Evolutionary conservation across 2,113 vertebrate species (phyloP), one percentile per base, ranked within the genome.

Genomic region (Burhinus bistriatus): DNA sequence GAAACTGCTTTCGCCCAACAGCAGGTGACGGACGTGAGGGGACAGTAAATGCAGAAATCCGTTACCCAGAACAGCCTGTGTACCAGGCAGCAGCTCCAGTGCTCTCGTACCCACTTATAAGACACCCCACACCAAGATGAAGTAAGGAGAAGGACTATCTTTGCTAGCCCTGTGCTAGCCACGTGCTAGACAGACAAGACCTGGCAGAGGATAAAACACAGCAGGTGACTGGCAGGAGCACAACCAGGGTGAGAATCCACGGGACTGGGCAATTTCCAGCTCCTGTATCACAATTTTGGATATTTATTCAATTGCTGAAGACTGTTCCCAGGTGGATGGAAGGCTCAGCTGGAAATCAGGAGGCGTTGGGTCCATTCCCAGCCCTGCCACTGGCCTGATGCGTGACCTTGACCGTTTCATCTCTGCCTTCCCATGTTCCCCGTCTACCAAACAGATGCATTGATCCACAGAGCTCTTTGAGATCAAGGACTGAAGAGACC

Each of bases 51-150:
- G 23, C 15, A 89, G 59, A 70, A 94, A 78, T 64, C n/a, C 20
- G 55, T 58, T 29, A 42, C 23, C n/a, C 57, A 32, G 23, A 51
- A 54, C 11, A 11, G 25, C 15, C 52, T 15, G 10, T 15, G 29
- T 10, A 52, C 16, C 42, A 65, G 75, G 32, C 29, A 72, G 54
- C 26, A 76, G 30, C 15, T 47, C 15, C 40, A 32, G 17, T 3
- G 9, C 23, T 65, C 19, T 6, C 8, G 16, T 64, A 13, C 3
- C 8, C 16, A 11, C 5, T 21, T 12, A 20, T 21, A 52, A 52
- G 18, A 19, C 9, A 9, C 4, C 9, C 3, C 0, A 1, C 32
- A 59, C 2, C 34, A 66, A 42, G 18, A 0, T n/a, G 49, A 75
- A 72, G 54, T 29, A 44, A 40, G 36, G 20, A 59, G 61, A 73